phyloP scores from a whole-genome alignment of 2,797 vertebrate genomes.

The Falco novaeseelandiae region DNA sequence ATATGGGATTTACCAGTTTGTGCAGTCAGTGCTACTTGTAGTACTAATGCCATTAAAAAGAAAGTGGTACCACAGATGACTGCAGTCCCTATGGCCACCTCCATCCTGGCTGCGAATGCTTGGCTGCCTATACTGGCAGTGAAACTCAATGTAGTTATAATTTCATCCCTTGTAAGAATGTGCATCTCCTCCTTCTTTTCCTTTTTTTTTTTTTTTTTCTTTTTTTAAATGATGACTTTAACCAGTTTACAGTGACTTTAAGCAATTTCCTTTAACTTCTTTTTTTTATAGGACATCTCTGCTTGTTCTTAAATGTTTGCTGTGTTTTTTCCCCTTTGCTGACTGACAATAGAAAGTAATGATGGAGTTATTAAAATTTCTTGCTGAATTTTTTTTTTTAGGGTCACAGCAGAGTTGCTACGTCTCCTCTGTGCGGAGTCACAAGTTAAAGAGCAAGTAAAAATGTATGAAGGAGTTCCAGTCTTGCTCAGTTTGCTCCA shows the following conservation, averaged over 20 bases:
- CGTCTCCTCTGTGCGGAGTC: slow-evolving; percentile 84
- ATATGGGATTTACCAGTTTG: neutral
- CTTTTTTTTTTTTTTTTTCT: neutral
- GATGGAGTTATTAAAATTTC: neutral
- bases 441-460: slow-evolving; percentile 85
- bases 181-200: neutral
- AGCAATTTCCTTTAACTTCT: neutral
- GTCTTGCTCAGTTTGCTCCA: slow-evolving; percentile 89
- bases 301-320: neutral
- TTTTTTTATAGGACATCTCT: neutral
- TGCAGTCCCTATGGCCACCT: neutral
- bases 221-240: neutral
- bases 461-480: slow-evolving; percentile 86
- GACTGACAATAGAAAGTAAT: neutral
- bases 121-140: neutral
- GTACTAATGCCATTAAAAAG: neutral
- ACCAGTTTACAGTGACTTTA: neutral
- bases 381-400: slow-evolving; percentile 15
- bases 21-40: neutral
- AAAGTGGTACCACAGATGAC: neutral
- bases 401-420: slow-evolving; percentile 87
- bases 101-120: neutral
- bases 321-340: neutral
- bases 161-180: neutral
- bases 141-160: neutral